Percentiles rank a stretch among this genome's conserved stretches.
phyloP scores from a whole-genome alignment of 2,888 invertebrate genomes.

The Gnatocerus cornutus region DNA sequence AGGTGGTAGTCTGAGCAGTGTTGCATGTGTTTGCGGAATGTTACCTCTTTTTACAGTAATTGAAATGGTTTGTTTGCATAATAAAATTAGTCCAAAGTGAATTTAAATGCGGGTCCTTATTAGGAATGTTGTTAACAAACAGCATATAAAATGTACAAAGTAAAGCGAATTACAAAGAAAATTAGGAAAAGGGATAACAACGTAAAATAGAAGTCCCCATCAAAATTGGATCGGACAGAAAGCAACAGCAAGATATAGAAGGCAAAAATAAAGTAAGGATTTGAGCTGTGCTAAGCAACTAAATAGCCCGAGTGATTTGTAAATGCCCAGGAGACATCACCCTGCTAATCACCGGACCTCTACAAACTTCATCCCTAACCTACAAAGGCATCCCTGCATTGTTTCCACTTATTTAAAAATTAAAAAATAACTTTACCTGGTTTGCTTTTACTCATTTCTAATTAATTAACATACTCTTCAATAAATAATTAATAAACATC shows the following conservation, averaged over 20 bases:
- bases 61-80: conserved; percentile 51
- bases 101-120: conserved; percentile 50
- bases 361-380: conserved; percentile 27
- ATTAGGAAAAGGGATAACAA: conserved; percentile 48
- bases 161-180: conserved; percentile 51
- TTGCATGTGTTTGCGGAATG: conserved; percentile 47
- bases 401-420: conserved; percentile 27
- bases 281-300: conserved; percentile 43
- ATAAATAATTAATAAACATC: conserved; percentile 24
- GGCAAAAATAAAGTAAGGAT: conserved; percentile 44
- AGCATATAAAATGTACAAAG: conserved; percentile 51
- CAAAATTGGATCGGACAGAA: conserved; percentile 48
- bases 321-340: conserved; percentile 47
- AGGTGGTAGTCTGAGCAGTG: conserved; percentile 34
- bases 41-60: conserved; percentile 45
- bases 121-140: conserved; percentile 52
- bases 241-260: conserved; percentile 42
- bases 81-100: conserved; percentile 50
- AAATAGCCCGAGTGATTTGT: conserved; percentile 46
- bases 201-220: conserved; percentile 41
- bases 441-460: conserved; percentile 14
- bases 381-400: conserved; percentile 21
- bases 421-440: conserved; percentile 19
- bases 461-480: conserved; percentile 23
- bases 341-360: conserved; percentile 40